Conservation (phyloP, 2,797 vertebrate genomes). For the Otolemur crassicaudatus region DNA sequence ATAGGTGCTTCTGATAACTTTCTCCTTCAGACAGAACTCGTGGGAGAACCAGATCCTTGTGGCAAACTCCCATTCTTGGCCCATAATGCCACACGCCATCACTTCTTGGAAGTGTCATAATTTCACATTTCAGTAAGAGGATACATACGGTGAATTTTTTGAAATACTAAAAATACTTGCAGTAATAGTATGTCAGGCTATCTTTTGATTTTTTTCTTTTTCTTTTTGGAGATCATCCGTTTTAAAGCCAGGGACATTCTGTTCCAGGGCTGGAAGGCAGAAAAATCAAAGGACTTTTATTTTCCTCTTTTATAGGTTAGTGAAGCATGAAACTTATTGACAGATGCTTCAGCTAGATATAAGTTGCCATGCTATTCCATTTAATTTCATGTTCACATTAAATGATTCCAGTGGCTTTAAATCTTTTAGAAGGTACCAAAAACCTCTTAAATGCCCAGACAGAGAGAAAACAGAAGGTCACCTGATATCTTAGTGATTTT, state of each 20-base stretch:
- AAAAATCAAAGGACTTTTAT: slow-evolving; percentile 64
- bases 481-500: background rate
- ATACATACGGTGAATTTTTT: background rate
- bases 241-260: slow-evolving; percentile 43
- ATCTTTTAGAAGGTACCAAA: background rate
- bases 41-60: slow-evolving; percentile 36
- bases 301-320: slow-evolving; percentile 43
- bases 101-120: slow-evolving; percentile 57
- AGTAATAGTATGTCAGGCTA: slow-evolving; percentile 45
- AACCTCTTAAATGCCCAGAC: slow-evolving; percentile 29
- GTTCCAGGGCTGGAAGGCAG: slow-evolving; percentile 48
- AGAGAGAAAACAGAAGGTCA: slow-evolving; percentile 36
- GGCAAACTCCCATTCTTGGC: slow-evolving; percentile 49
- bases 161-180: slow-evolving; percentile 48
- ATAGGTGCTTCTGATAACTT: slow-evolving; percentile 33
- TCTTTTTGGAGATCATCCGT: slow-evolving; percentile 49
- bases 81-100: slow-evolving; percentile 61
- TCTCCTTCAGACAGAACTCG: slow-evolving; percentile 33
- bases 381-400: slow-evolving; percentile 56
- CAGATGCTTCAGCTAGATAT: slow-evolving; percentile 50
- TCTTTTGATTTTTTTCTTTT: background rate
- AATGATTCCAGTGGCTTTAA: slow-evolving; percentile 51
- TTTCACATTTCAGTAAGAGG: slow-evolving; percentile 40
- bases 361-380: background rate
- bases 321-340: slow-evolving; percentile 64